Conservation (phyloP, 2,888 invertebrate genomes). For the Hirudinaria manillensis region DNA sequence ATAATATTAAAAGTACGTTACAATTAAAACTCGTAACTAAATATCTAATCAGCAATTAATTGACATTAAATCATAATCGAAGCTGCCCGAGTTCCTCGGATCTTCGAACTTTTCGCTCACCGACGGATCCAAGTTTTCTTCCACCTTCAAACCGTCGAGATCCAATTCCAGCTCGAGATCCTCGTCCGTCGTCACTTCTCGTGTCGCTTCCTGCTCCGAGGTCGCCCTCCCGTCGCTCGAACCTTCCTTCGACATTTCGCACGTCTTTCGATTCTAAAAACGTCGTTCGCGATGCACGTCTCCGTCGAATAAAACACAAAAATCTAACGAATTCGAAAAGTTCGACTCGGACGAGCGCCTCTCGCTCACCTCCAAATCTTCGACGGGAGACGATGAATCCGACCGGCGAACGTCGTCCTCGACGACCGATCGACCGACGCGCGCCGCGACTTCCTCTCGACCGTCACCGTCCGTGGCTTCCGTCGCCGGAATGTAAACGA, state of each 20-base stretch:
- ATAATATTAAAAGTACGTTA: too few species aligned
- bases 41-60: too few species aligned
- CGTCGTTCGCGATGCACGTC: too few species aligned
- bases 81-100: too few species aligned
- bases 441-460: constrained; percentile 6
- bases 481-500: constrained; percentile 52
- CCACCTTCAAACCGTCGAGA: constrained; percentile 73
- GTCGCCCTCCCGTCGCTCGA: not conserved
- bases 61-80: too few species aligned
- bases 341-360: too few species aligned
- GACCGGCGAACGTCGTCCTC: not conserved
- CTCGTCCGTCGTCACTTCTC: constrained; percentile 46
- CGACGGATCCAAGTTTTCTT: constrained; percentile 66
- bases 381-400: not conserved
- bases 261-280: too few species aligned
- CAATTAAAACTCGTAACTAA: too few species aligned
- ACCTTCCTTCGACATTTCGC: not conserved
- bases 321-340: too few species aligned
- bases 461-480: constrained; percentile 17
- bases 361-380: not conserved
- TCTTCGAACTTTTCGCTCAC: not conserved
- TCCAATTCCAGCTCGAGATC: constrained; percentile 76
- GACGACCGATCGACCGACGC: not conserved
- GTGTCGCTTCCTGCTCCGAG: constrained; percentile 7
- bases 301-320: too few species aligned